Evolutionary conservation across 2,888 invertebrate species (phyloP).

Genomic region (Oasisia sp.): DNA sequence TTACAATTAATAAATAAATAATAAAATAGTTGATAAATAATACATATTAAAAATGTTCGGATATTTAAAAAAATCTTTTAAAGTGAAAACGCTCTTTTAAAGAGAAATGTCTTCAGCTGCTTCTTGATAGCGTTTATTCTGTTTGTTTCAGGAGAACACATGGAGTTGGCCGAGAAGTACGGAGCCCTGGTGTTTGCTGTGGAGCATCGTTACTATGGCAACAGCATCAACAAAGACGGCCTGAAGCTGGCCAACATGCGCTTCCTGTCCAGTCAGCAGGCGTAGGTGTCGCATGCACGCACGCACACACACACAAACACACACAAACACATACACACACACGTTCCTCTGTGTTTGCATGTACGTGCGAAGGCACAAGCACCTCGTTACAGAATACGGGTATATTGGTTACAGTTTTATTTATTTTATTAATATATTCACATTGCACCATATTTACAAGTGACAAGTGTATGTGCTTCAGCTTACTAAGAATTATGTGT

Average conservation of each 20-base stretch:
- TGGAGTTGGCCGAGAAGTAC: constrained; percentile 46
- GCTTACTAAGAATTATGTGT: no score
- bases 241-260: constrained; percentile 25
- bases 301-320: background rate
- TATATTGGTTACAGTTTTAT: no score
- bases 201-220: constrained; percentile 53
- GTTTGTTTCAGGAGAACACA: constrained; percentile 45
- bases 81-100: no score
- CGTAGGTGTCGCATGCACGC: constrained; percentile 18
- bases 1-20: no score
- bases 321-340: background rate
- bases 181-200: constrained; percentile 47
- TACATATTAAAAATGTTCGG: no score
- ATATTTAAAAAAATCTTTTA: no score
- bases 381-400: background rate
- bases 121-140: no score
- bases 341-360: background rate
- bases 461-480: no score
- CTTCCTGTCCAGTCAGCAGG: constrained; percentile 25
- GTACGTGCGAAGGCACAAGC: background rate
- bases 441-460: no score
- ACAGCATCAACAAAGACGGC: constrained; percentile 48
- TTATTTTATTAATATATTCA: no score
- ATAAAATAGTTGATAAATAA: no score
- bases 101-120: no score